Evolutionary conservation across 2,113 vertebrate genomes (phyloP).

Genomic region (Leuciscus idus): DNA sequence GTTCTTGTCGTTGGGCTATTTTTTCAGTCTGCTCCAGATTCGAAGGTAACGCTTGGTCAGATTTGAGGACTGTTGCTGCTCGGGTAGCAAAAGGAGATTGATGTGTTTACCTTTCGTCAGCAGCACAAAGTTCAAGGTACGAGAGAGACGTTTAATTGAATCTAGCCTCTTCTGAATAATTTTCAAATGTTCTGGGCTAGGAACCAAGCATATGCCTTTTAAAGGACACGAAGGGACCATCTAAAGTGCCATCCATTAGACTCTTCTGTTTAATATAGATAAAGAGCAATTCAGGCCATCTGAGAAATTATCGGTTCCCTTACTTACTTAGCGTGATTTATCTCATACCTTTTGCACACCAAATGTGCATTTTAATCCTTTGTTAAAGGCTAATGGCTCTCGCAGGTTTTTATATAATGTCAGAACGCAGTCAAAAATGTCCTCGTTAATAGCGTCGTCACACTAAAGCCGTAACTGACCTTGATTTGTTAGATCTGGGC

Average conservation of each 20-base stretch:
- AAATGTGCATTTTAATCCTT: conserved; percentile 57
- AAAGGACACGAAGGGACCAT: conserved; percentile 53
- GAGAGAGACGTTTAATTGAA: conserved; percentile 57
- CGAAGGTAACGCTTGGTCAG: conserved; percentile 52
- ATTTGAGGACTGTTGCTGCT: conserved; percentile 56
- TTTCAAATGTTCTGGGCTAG: conserved; percentile 53
- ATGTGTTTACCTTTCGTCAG: conserved; percentile 60
- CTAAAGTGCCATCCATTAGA: conserved; percentile 58
- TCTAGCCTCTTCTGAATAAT: conserved; percentile 52
- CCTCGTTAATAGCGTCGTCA: conserved; percentile 46
- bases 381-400: conserved; percentile 58
- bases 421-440: conserved; percentile 40
- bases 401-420: conserved; percentile 51
- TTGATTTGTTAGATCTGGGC: conserved; percentile 48
- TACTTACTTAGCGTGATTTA: conserved; percentile 55
- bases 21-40: conserved; percentile 48
- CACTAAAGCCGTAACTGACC: conserved; percentile 46
- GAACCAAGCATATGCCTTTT: conserved; percentile 46
- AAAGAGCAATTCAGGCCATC: conserved; percentile 52
- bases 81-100: conserved; percentile 56
- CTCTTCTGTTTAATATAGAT: conserved; percentile 55
- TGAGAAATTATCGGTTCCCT: conserved; percentile 55
- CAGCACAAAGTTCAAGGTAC: conserved; percentile 56
- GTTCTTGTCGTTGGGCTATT: conserved; percentile 41
- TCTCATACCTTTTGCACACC: conserved; percentile 38